A percentile compares a stretch with the other conserved stretches of the same genome.
phyloP scores from a whole-genome alignment of 1,140 invertebrate genomes.

The Trichonephila inaurata region DNA sequence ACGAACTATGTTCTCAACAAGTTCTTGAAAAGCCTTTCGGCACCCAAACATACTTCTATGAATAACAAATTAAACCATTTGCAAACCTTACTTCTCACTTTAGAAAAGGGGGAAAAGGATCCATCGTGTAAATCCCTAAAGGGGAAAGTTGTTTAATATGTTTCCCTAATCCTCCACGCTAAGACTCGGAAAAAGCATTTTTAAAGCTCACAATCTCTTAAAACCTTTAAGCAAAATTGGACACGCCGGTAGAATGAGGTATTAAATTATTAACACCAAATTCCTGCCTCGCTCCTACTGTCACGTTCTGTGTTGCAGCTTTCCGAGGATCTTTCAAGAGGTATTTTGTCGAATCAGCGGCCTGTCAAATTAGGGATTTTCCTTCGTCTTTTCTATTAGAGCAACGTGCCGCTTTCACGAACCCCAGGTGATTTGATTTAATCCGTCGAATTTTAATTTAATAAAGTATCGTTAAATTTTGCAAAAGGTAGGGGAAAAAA shows the following conservation, averaged over 20 bases:
- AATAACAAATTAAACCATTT: not conserved
- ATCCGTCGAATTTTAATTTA: not conserved
- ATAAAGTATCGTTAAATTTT: not conserved
- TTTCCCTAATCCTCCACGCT: not conserved
- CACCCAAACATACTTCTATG: not conserved
- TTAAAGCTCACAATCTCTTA: not conserved
- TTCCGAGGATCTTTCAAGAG: not conserved
- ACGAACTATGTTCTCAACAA: no score
- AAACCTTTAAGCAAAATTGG: not conserved
- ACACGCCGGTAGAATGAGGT: not conserved
- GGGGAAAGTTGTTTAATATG: not conserved
- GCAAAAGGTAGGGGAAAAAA: not conserved
- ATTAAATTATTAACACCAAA: conserved; percentile 22
- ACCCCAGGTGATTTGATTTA: not conserved
- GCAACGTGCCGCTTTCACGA: not conserved
- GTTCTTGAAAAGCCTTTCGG: not conserved
- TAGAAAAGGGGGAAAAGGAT: not conserved
- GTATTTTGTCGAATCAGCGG: not conserved
- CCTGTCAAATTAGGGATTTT: conserved; percentile 14
- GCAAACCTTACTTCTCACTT: not conserved
- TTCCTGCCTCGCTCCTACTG: not conserved
- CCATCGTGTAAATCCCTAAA: not conserved
- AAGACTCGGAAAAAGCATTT: not conserved
- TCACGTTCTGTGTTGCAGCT: not conserved
- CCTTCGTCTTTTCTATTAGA: not conserved